Evolutionary conservation across 2,797 vertebrate species (phyloP).

Genomic region (Chaunax sp.): DNA sequence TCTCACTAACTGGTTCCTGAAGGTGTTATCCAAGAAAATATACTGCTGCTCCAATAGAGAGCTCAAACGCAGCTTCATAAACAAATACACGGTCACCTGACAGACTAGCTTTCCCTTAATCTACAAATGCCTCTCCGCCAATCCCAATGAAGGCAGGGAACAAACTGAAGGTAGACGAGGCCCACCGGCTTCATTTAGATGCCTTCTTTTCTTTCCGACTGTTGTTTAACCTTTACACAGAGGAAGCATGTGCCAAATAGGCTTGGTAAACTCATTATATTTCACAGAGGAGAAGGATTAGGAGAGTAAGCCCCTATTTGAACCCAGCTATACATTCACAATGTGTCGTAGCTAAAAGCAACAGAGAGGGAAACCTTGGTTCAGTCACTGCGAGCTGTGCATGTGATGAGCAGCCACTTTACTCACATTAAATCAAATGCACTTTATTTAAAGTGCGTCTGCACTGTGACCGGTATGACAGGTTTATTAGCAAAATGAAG

Average conservation of each 20-base stretch:
- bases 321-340: not conserved
- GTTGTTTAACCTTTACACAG: constrained; percentile 4
- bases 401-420: constrained; percentile 29
- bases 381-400: constrained; percentile 4
- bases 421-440: constrained; percentile 44
- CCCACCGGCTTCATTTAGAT: constrained; percentile 5
- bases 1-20: constrained; percentile 42
- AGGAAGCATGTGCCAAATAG: constrained; percentile 3
- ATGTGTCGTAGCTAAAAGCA: constrained; percentile 12
- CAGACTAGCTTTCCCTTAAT: constrained; percentile 36
- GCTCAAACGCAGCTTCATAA: constrained; percentile 42
- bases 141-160: constrained; percentile 33
- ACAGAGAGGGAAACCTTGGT: constrained; percentile 3
- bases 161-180: constrained; percentile 6
- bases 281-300: constrained; percentile 18
- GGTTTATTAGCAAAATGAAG: constrained; percentile 51
- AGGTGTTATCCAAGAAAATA: constrained; percentile 55
- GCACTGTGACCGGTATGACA: constrained; percentile 34
- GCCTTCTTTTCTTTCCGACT: constrained; percentile 6
- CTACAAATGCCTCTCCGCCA: constrained; percentile 31
- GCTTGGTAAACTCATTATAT: constrained; percentile 22
- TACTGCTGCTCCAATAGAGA: constrained; percentile 27
- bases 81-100: constrained; percentile 57
- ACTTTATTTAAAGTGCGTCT: constrained; percentile 44
- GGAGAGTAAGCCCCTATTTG: constrained; percentile 4